Base-by-base conservation (phyloP, 2,797 vertebrate genomes). In the Thamnophis elegans region DNA sequence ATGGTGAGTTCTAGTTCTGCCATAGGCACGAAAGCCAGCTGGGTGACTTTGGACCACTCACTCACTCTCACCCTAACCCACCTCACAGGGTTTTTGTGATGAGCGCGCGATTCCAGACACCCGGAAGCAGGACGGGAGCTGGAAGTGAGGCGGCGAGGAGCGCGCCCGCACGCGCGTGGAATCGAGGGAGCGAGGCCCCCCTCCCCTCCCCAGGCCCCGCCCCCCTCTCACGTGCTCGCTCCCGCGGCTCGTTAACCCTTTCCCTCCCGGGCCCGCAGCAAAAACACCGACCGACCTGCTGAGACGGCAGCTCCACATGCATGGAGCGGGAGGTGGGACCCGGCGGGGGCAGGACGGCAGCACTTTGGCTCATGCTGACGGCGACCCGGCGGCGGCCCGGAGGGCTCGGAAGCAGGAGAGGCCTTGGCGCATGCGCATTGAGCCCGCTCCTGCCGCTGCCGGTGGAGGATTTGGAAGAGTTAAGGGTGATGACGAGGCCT, bases 311-410 rank as follows among this genome's bases (percentile, higher is more conserved):
- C 90, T 93, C 92, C 60, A 98, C 98, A 93, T 98, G 98, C 92
- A 99, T 95, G 92, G 98, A 98, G 97, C 99, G 97, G 82, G 98
- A 97, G 91, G 98, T 97, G 93, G 94, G 94, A 94, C 85, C 96
- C 92, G 92, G 96, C 93, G 51, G 96, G 6, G 73, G 94, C 91
- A 92, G 93, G 98, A 97, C 97, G 95, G 98, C 97, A 97, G 97
- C 96, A 97, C 18, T 36, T 11, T 91, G 93, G 42, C 87, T 91
- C 90, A 91, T 92, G 68, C 87, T 92, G 94, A 97, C 95, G 91
- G 98, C 2, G 94, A 78, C 0, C 92, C 90, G 87, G 90, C 93
- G 93, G 94, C 93, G 98, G 96, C 42, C 89, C 60, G 51, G 51
- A 22, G 62, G 28, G 96, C 96, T 95, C 97, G 26, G 78, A 98